Evolutionary conservation across 2,888 invertebrate species (phyloP).

Genomic region (Tribolium freemani): DNA sequence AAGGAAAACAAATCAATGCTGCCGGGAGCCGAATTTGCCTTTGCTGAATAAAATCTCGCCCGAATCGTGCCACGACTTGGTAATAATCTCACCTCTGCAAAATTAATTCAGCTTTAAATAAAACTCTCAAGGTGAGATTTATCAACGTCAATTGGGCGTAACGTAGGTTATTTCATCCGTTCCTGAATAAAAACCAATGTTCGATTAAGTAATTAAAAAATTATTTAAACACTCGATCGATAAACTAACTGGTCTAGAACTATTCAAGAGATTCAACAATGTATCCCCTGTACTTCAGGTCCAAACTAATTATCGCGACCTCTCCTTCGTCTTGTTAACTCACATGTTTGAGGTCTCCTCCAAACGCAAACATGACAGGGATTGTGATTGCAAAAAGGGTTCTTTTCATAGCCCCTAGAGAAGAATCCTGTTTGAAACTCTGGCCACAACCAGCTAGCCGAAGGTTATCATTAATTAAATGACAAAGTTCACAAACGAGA

Average conservation of each 20-base stretch:
- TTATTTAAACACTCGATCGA: neutral
- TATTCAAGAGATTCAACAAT: slow-evolving; percentile 29
- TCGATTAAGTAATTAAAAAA: slow-evolving; percentile 18
- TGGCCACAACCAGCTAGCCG: neutral
- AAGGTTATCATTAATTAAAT: slow-evolving; percentile 17
- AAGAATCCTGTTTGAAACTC: neutral
- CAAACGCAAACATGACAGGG: slow-evolving; percentile 20
- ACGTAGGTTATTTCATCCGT: neutral
- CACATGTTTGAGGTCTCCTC: slow-evolving; percentile 25
- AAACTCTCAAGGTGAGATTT: slow-evolving; percentile 1
- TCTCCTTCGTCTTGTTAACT: slow-evolving; percentile 20
- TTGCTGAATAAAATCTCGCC: neutral
- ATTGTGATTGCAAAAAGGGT: slow-evolving; percentile 14
- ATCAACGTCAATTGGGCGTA: slow-evolving; percentile 5
- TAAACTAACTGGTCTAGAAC: slow-evolving; percentile 8
- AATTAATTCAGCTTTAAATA: slow-evolving; percentile 3
- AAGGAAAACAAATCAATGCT: neutral
- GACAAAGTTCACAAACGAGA: slow-evolving; percentile 36
- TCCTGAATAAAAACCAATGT: neutral
- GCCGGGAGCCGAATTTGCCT: too few relatives aligned
- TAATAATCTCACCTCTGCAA: neutral
- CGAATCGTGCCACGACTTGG: neutral
- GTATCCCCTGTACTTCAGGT: slow-evolving; percentile 1
- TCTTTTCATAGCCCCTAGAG: slow-evolving; percentile 3
- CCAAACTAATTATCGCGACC: slow-evolving; percentile 29